A percentile compares a stretch with the other conserved stretches of the same genome.
These are phyloP conservation scores for Chaitophorus viminalis DNA, from an alignment of 2,888 invertebrate species.

Conservation along the genomic window DNA sequence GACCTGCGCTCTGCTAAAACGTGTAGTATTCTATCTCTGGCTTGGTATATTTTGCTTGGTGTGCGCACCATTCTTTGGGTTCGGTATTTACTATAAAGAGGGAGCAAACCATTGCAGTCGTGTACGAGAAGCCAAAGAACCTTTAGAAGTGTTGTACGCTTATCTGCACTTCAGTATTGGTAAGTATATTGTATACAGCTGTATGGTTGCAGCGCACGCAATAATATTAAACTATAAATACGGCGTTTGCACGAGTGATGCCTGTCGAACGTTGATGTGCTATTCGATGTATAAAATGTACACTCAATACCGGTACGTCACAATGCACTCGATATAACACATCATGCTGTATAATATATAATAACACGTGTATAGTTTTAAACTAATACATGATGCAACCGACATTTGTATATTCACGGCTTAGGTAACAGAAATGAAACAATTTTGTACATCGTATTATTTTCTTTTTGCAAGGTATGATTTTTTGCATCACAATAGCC, in stretches of 20 bases:
- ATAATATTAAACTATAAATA: no score
- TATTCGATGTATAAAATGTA: no score
- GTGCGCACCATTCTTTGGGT: conserved; percentile 79
- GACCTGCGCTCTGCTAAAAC: neutral
- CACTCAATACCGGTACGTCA: no score
- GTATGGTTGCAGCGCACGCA: neutral
- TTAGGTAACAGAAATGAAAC: neutral
- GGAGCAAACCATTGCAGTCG: conserved; percentile 72
- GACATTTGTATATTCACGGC: no score
- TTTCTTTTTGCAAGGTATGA: neutral
- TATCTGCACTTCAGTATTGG: conserved; percentile 81
- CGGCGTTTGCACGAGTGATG: no score
- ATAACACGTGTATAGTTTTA: no score
- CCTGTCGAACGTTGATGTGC: no score
- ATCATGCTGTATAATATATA: no score
- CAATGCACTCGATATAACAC: no score
- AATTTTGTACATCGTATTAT: neutral
- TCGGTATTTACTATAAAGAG: conserved; percentile 78
- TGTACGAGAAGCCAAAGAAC: conserved; percentile 76
- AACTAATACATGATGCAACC: no score
- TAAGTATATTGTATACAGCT: no score
- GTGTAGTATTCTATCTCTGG: neutral
- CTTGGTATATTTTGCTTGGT: conserved; percentile 69
- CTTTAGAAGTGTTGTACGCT: conserved; percentile 78
- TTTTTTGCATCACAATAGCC: neutral